Base-by-base conservation (phyloP, 2,797 vertebrate species). In the Pseudochirops corinnae region DNA sequence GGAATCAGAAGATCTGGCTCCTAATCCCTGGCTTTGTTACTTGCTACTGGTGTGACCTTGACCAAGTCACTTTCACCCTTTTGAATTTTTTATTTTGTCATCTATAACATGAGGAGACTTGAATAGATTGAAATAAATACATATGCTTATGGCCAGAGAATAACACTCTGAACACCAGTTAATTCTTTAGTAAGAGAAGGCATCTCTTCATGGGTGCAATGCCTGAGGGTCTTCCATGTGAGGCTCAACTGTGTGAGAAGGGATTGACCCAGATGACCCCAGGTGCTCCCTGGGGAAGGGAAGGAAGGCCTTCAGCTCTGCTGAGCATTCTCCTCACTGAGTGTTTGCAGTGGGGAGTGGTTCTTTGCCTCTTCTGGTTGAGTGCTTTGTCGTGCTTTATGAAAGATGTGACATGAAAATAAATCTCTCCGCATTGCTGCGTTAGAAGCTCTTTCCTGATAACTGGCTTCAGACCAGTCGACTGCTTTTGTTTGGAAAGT, bases 401-500 rank as follows among this genome's bases (percentile, higher is more conserved):
- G 58, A 58, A 90, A 55, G 46, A 62, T 60, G 52, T 46, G 39
- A 58, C 39, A 90, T 91, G 33, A 91, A 92, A 90, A 90, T n/a
- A 92, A 95, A 94, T 96, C 90, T 93, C 92, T 11, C 31, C 1
- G 0, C 21, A 87, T 9, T 90, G 18, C 50, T 94, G 39, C 31
- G 11, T 93, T 93, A 96, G 56, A 60, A 93, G 4, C 14, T 52
- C 93, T 31, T 56, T 93, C 46, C 57, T 93, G 95, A 33, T 46
- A 82, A 50, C 56, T 96, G 93, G 26, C 31, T 93, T 96, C 97
- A 39, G 67, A 46, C 92, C 74, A 94, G 94, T 95, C 52, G 2
- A 14, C 56, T 90, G 60, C 87, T 96, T 96, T 55, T 60, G 55
- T 91, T 55, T 82, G 91, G 74, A 91, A 95, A 96, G 46, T 33